phyloP scores from a whole-genome alignment of 2,113 vertebrate genomes.

The Platanista minor region DNA sequence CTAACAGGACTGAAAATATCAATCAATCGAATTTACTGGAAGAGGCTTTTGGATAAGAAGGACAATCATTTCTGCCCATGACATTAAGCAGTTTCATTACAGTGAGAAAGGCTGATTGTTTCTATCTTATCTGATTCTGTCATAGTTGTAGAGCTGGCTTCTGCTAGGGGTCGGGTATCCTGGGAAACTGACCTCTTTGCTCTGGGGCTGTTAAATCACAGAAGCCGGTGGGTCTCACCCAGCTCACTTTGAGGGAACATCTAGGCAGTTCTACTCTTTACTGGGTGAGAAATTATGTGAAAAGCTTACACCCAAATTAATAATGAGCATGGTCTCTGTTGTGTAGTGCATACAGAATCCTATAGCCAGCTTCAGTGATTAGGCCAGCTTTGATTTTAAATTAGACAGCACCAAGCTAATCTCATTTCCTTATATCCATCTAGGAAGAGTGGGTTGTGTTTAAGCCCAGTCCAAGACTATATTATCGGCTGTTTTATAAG shows the following conservation, averaged over 20 bases:
- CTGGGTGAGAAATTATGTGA: background rate
- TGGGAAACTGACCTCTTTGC: background rate
- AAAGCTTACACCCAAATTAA: background rate
- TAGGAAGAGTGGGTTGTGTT: background rate
- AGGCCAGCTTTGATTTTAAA: background rate
- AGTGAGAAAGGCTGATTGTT: background rate
- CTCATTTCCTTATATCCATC: background rate
- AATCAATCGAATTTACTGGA: background rate
- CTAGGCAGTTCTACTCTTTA: background rate
- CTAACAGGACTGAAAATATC: background rate
- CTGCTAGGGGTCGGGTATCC: background rate
- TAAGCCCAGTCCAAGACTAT: background rate
- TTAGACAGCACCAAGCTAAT: background rate
- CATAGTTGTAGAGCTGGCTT: background rate
- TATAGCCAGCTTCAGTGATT: background rate
- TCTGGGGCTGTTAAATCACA: background rate
- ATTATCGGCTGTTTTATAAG: background rate
- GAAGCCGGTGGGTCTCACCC: background rate
- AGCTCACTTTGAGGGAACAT: background rate
- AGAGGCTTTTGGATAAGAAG: background rate
- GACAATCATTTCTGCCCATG: background rate
- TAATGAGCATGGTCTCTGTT: background rate
- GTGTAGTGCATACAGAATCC: background rate
- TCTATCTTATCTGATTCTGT: background rate
- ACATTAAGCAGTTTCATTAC: background rate